These are phyloP conservation scores for Ormyrus labotus DNA, from an alignment of 2,888 invertebrate species.

Conservation along the genomic window DNA sequence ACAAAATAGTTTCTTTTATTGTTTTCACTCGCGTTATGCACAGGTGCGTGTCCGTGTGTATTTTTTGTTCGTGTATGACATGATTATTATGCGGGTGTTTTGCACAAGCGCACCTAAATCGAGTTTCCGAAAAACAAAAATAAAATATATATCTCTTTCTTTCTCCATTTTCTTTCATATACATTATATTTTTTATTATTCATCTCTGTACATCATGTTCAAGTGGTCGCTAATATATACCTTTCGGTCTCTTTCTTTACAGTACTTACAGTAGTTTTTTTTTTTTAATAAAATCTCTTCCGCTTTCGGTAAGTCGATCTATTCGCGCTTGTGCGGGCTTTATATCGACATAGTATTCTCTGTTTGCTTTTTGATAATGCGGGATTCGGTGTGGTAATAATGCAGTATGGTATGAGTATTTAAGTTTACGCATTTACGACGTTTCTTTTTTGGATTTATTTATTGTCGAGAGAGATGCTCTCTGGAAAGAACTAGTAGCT, in stretches of 20 bases:
- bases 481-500: constrained; percentile 18
- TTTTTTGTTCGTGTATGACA: too few species aligned
- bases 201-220: constrained; percentile 53
- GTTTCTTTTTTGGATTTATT: constrained; percentile 20
- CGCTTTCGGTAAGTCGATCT: constrained; percentile 52
- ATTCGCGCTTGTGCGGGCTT: constrained; percentile 21
- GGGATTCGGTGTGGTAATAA: too few species aligned
- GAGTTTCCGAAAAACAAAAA: constrained; percentile 54
- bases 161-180: constrained; percentile 48
- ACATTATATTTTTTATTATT: constrained; percentile 54
- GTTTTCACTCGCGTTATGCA: constrained; percentile 30
- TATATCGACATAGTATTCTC: neutral
- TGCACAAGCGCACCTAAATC: constrained; percentile 27
- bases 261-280: constrained; percentile 38
- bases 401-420: too few species aligned
- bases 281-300: constrained; percentile 42
- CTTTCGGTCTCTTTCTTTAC: constrained; percentile 48
- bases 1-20: constrained; percentile 26
- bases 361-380: constrained; percentile 6
- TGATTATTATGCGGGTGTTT: too few species aligned
- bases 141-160: constrained; percentile 41
- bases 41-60: neutral
- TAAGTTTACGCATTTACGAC: constrained; percentile 12
- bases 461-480: constrained; percentile 48
- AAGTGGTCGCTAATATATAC: constrained; percentile 57